Evolutionary conservation across 2,888 invertebrate species (phyloP), one percentile per base, ranked within the genome.

Genomic region (Marronus borbonicus): DNA sequence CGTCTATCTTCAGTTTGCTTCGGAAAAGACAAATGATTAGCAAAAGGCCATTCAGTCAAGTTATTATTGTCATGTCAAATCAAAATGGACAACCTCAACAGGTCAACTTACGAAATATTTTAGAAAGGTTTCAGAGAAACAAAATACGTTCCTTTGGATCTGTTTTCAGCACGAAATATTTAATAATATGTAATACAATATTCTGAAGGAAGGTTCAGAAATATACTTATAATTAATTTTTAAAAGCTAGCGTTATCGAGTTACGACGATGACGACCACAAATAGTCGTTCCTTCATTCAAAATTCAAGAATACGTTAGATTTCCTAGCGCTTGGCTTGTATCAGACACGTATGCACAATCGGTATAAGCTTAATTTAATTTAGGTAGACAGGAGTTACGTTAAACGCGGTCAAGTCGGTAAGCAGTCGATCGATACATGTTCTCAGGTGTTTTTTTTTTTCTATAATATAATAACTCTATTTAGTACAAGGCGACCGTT

Each of bases 381-480:
- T 17, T 55, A 55, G 55, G 55, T 55, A 55, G 55, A 55, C 55
- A 55, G 17, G 20, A 20, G 55, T 55, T 55, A 55, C 20, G 55
- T 55, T 20, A 20, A 55, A 55, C 5, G 55, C 55, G 55, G 55
- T 55, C 55, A 55, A 12, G 17, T 55, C 55, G 10, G 55, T 55
- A 55, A 55, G 20, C 20, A 20, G 55, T 7, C 8, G 55, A 55
- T 55, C 20, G 55, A 20, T 20, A 55, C 20, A 20, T 55, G 17
- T 17, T 20, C 8, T 17, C 17, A 31, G 31, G 31, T 31, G 24
- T 24, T 55, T 17, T 55, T 8, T 20, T 55, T 55, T 55, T 55
- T 55, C 55, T 55, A 20, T 55, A 55, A 55, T 55, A 55, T 55
- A 55, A 55, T 55, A 55, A 55, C 55, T 55, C n/a, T 55, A 55